Base-by-base conservation (phyloP, 2,797 vertebrate species). In the Clarias fuscus region DNA sequence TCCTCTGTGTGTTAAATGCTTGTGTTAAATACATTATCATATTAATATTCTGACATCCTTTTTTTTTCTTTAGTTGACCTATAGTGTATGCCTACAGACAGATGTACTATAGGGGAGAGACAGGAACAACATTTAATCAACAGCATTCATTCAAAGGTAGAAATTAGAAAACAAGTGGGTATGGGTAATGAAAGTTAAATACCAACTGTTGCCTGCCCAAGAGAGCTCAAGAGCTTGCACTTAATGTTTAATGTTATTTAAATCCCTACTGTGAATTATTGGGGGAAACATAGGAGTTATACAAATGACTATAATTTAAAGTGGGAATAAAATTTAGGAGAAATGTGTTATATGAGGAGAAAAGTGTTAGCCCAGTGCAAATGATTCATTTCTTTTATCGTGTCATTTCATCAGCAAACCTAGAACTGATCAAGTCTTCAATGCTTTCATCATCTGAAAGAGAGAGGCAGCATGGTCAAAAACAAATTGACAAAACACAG, bases 381-480 rank as follows among this genome's bases (percentile, higher is more conserved):
- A 58, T 84, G 59, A 20, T 4, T 11, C 3, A 0, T 73, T 78
- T 81, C 67, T 68, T 75, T 62, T 88, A 85, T 84, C 64, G 61
- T 81, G 79, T 86, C 30, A 75, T n/a, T 18, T 84, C 33, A 48
- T 67, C 81, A 67, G 30, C 81, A 15, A 78, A 43, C 56, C 58
- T 48, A 81, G 85, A 72, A 58, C 81, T 87, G 53, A 80, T 88
- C 14, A 79, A 27, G 40, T 90, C 87, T 43, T 90, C 85, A 84
- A 43, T 65, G 27, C 78, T 75, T 87, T 72, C 84, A 56, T 86
- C 77, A 37, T 89, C 89, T 90, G 80, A 85, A 88, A 90, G 8
- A 81, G 62, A 87, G n/a, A 62, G 62, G 56, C 22, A 83, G 24
- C 22, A 72, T 2, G 59, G 56, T 53, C 62, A 88, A 40, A 56